Base-by-base conservation (phyloP, 2,797 vertebrate species). In the Sebastes matsubarae region DNA sequence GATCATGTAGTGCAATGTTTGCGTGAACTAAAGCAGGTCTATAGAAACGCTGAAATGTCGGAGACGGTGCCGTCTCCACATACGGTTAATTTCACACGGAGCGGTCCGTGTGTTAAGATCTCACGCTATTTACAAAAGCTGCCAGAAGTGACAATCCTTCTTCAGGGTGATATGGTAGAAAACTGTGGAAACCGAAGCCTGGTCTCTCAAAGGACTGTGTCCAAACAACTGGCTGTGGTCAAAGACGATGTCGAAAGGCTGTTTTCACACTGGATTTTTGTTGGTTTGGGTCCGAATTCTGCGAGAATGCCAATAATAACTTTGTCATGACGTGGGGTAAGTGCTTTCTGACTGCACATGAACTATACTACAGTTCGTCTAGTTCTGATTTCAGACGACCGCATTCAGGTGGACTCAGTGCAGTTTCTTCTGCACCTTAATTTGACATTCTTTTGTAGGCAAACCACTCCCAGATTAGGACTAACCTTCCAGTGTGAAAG, bases 1-100 rank as follows among this genome's bases (percentile, higher is more conserved):
- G 86, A 89, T 87, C 65, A 93, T 93, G 92, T 92, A 94, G 93
- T 92, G 94, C 94, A 94, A 95, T 93, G 95, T 87, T 90, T 92
- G 88, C 83, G 79, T 92, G 89, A 92, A 93, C 92, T 95, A 94
- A 93, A 94, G 93, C 92, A 89, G 86, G 88, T 82, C 90, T 92
- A 90, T 74, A 87, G 81, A 88, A 91, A 94, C 64, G 92, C 87
- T 87, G 92, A 90, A 88, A 90, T 85, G 87, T 89, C 90, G 84
- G 88, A 87, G 84, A 87, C 63, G 68, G 82, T 83, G 85, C 64
- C 67, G 90, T 83, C 46, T 75, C 85, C 84, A 90, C 83, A 57
- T 89, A 88, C 46, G 57, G 59, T 72, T 81, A 60, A 57, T 83
- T 87, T 80, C 80, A 90, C 80, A 84, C 85, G 79, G 68, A 88